Conservation (phyloP, 2,888 invertebrate genomes). For the Acleris laterana region DNA sequence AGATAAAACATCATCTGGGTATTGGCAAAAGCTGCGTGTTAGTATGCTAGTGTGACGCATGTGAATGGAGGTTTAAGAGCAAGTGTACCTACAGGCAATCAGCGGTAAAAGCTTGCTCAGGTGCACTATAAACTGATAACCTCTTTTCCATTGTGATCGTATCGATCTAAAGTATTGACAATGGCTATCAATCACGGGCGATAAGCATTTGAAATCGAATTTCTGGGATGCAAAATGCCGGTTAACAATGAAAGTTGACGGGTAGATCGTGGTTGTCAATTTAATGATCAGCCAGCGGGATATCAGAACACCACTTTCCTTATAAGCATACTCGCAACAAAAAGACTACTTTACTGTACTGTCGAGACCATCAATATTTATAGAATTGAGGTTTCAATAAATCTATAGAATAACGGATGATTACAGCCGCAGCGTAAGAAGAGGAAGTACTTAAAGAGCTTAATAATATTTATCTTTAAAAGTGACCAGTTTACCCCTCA, state of each 20-base stretch:
- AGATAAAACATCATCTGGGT: background rate
- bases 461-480: conserved; percentile 20
- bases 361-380: background rate
- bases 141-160: conserved; percentile 35
- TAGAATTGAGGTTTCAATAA: background rate
- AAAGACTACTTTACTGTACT: conserved; percentile 14
- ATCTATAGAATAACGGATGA: background rate
- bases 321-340: conserved; percentile 37
- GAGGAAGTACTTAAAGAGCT: conserved; percentile 3
- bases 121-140: conserved; percentile 34
- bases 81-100: conserved; percentile 16
- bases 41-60: too few relatives aligned
- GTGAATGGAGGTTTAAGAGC: background rate
- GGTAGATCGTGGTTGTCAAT: conserved; percentile 64
- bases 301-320: conserved; percentile 52
- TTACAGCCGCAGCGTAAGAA: conserved; percentile 1
- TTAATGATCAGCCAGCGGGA: conserved; percentile 59
- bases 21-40: background rate
- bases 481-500: conserved; percentile 38
- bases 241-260: conserved; percentile 72
- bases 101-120: conserved; percentile 21
- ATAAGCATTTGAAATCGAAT: conserved; percentile 55
- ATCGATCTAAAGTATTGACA: conserved; percentile 47
- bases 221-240: conserved; percentile 63
- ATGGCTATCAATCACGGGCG: conserved; percentile 55